Percentiles rank a stretch among this genome's conserved stretches.
Conservation (phyloP, 2,888 invertebrate species). For the Caenorhabditis panamensis region DNA sequence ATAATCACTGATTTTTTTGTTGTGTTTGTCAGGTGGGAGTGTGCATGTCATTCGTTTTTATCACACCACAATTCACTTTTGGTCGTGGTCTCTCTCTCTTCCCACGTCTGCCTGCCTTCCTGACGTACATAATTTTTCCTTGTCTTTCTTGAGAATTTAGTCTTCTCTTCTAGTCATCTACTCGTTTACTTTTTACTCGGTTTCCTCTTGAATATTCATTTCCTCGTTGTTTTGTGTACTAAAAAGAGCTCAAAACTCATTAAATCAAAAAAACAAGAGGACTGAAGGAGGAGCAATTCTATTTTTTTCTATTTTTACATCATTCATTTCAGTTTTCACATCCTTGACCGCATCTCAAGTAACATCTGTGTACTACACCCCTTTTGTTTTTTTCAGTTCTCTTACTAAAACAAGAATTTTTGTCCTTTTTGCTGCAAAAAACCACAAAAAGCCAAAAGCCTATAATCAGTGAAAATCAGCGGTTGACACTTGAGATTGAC, state of each 20-base stretch:
- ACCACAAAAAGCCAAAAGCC: neutral
- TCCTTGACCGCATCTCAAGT: neutral
- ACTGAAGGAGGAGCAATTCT: neutral
- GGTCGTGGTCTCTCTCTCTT: neutral
- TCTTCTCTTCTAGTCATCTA: neutral
- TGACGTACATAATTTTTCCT: conserved; percentile 10
- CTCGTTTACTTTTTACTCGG: too few species aligned
- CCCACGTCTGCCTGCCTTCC: neutral
- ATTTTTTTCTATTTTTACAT: conserved; percentile 10
- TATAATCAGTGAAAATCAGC: neutral
- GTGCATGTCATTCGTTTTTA: conserved; percentile 11
- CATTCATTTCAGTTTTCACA: neutral
- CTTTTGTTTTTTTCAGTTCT: too few species aligned
- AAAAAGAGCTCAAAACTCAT: conserved; percentile 17
- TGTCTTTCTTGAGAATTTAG: neutral
- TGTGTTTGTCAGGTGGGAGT: neutral
- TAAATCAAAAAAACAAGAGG: conserved; percentile 19
- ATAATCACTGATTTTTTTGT: neutral
- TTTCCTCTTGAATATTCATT: conserved; percentile 28
- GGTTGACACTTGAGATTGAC: neutral
- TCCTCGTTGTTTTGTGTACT: neutral
- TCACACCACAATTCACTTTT: conserved; percentile 11
- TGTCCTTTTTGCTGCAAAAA: too few species aligned
- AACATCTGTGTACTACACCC: neutral
- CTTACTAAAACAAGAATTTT: too few species aligned